Evolutionary conservation across 2,113 vertebrate genomes (phyloP), one percentile per base, ranked within the genome.

Genomic region (Crocuta crocuta): DNA sequence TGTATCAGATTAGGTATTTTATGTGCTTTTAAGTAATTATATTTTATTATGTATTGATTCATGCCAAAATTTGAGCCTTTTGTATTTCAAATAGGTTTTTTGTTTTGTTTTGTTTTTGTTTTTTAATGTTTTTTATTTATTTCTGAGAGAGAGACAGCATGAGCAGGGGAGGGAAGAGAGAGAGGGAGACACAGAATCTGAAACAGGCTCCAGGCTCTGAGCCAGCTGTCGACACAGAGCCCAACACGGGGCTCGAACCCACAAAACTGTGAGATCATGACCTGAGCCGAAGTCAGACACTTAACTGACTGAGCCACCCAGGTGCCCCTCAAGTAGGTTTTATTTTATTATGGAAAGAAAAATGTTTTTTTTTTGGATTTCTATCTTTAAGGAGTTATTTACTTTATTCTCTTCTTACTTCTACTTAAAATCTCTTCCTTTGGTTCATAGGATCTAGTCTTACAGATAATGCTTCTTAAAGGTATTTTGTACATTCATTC

Each of bases 1-100:
- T 95, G 5, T 79, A 74, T 83, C 48, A 84, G 55, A 43, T 70
- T 66, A 76, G 58, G 12, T 7, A 95, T 94, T 95, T 95, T 95
- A 39, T 86, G 3, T 84, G 23, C 50, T 93, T 96, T 80, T 88
- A 95, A 92, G 33, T 96, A 95, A 79, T 81, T 71, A 39, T 26
- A 70, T 85, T 89, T 80, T 93, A 65, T 82, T 71, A 58, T 73
- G 65, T 43, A 74, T 58, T 93, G 9, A 91, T 80, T 89, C 4
- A 71, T 89, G 35, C 8, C 15, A 88, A 78, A 91, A 95, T 97
- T 94, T 97, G 31, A 91, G 15, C 31, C 21, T 87, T 89, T 87
- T 2, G 28, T 61, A 74, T 89, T 85, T 89, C 89, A 89, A 86
- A 71, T 16, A 76, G 16, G 35, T 35, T 35, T 35, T 35, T 39